Base-by-base conservation (phyloP, 2,888 invertebrate species). In the Oscheius myriophilus region DNA sequence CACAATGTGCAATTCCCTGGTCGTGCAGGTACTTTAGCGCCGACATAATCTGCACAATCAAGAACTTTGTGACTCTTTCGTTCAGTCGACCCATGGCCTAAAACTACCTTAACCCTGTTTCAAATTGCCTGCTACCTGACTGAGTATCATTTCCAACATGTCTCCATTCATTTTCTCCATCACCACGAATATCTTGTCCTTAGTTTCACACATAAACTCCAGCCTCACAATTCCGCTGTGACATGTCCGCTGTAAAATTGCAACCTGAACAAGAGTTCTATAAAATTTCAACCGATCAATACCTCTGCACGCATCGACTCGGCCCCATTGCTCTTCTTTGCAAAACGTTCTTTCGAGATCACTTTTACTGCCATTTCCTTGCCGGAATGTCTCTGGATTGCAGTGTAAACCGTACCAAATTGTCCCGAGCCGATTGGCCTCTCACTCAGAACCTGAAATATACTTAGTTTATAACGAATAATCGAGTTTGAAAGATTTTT, bases 81-180 rank as follows among this genome's bases (percentile, higher is more conserved):
- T 93, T 92, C 45, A 98, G 91, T 25, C 96, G 90, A 0, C 96
- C 95, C 71, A 91, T 91, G 16, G 81, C 85, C 78, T 84, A 21
- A 63, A 42, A 42, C 23, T 23, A n/a, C 23, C 23, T 7, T 25
- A 26, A 33, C 18, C 18, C 12, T 9, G 7, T 2, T 26, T 49
- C 7, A 25, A 6, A 39, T 52, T 49, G 18, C 7, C 21, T 18
- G n/a, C 64, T n/a, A 71, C 75, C 69, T 65, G 72, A 54, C 79
- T 81, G 55, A 85, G 70, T 42, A 85, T 85, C 82, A 84, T 82
- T 67, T 85, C 98, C 79, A 98, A 89, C 98, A 98, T 98, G 87
- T 99, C 98, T 0, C 97, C 96, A 86, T 93, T 93, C 70, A 98
- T 90, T 88, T 98, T 97, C 89, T 98, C 98, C 97, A 98, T 98